These are phyloP conservation scores for Mylabris sibirica DNA, from an alignment of 2,888 invertebrate species.

Conservation along the genomic window DNA sequence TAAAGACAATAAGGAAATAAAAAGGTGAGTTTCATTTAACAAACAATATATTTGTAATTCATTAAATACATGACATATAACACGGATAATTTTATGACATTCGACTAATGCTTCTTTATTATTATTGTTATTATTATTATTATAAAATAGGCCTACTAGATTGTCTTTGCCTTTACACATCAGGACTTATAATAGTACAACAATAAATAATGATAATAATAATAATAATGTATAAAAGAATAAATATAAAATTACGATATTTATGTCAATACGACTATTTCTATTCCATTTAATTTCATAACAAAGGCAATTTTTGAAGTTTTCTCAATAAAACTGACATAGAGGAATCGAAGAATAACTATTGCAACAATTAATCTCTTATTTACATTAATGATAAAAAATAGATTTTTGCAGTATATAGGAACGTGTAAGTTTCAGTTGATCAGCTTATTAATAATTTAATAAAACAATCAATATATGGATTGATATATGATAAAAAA, in stretches of 20 bases:
- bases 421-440: constrained; percentile 4
- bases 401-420: neutral
- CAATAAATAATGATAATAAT: constrained; percentile 30
- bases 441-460: neutral
- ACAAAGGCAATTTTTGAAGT: neutral
- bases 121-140: constrained; percentile 26
- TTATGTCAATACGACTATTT: too few species aligned
- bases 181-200: constrained; percentile 20
- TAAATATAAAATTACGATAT: neutral
- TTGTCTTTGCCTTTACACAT: constrained; percentile 53
- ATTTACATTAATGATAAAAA: too few species aligned
- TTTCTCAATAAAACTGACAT: too few species aligned
- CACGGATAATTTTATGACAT: constrained; percentile 47
- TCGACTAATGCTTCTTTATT: constrained; percentile 38
- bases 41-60: constrained; percentile 53
- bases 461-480: neutral
- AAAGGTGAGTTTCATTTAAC: constrained; percentile 40
- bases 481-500: neutral
- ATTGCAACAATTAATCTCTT: neutral
- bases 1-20: neutral
- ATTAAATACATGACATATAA: constrained; percentile 52
- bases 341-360: neutral
- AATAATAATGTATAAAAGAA: constrained; percentile 27
- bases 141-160: constrained; percentile 61
- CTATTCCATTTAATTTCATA: too few species aligned